phyloP scores from a whole-genome alignment of 2,888 invertebrate genomes.

The Psococerastis gibbosa region DNA sequence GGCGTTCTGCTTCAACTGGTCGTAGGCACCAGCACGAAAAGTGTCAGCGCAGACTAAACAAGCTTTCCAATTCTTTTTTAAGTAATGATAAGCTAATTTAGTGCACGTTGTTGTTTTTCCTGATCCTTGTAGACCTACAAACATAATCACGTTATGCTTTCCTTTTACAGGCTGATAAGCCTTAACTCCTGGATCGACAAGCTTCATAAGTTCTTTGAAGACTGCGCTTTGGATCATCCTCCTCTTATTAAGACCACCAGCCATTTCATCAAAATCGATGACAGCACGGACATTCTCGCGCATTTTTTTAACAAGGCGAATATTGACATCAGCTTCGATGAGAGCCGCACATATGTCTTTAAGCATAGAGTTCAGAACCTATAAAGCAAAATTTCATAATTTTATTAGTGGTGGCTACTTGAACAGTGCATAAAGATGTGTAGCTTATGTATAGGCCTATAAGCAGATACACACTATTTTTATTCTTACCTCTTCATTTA shows the following conservation, averaged over 20 bases:
- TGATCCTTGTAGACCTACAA: constrained; percentile 97
- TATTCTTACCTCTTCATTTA: constrained; percentile 85
- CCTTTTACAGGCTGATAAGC: constrained; percentile 93
- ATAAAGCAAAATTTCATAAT: constrained; percentile 17
- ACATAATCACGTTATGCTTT: constrained; percentile 93
- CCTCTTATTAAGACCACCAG: constrained; percentile 91
- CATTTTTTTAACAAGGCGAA: constrained; percentile 82
- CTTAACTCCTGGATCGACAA: constrained; percentile 95
- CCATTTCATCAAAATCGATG: constrained; percentile 99
- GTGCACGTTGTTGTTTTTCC: constrained; percentile 99
- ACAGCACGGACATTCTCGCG: constrained; percentile 93
- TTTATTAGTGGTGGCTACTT: no score
- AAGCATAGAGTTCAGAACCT: constrained; percentile 97
- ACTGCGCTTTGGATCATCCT: constrained; percentile 98
- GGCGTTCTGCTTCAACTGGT: constrained; percentile 98
- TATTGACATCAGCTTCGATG: constrained; percentile 92
- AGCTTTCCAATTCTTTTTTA: constrained; percentile 98
- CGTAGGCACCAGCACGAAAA: constrained; percentile 98
- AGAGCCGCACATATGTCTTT: constrained; percentile 97
- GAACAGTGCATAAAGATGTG: no score
- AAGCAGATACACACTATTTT: no score
- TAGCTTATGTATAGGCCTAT: no score
- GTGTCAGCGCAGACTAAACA: constrained; percentile 98
- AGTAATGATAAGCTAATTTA: constrained; percentile 95
- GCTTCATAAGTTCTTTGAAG: constrained; percentile 93